Evolutionary conservation across 2,797 vertebrate genomes (phyloP).

Genomic region (Thunnus albacares): DNA sequence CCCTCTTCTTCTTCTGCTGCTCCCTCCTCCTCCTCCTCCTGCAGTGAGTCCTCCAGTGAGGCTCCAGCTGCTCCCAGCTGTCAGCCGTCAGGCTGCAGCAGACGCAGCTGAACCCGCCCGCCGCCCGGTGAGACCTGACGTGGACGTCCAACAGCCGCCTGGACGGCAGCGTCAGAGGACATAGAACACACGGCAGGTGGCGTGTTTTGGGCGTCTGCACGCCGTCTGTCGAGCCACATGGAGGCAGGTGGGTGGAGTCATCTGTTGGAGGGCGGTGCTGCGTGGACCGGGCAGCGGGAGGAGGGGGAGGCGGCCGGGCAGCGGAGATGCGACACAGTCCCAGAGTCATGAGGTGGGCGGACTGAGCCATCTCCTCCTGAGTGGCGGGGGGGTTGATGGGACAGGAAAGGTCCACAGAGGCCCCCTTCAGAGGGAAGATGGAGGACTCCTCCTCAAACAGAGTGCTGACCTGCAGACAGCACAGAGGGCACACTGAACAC

Average conservation of each 20-base stretch:
- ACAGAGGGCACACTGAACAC: background rate
- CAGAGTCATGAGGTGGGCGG: slow-evolving; percentile 84
- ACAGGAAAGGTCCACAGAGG: slow-evolving; percentile 59
- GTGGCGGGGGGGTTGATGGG: slow-evolving; percentile 48
- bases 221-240: rapidly evolving
- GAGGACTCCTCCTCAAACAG: slow-evolving; percentile 79
- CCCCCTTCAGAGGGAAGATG: slow-evolving; percentile 74
- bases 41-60: slow-evolving; percentile 66
- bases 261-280: slow-evolving; percentile 13
- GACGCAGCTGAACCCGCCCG: slow-evolving; percentile 65
- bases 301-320: slow-evolving; percentile 51
- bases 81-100: slow-evolving; percentile 62
- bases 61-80: slow-evolving; percentile 78
- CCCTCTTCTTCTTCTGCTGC: background rate
- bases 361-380: slow-evolving; percentile 81
- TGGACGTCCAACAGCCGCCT: slow-evolving; percentile 58
- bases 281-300: background rate
- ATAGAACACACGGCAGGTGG: slow-evolving; percentile 53
- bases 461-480: slow-evolving; percentile 77
- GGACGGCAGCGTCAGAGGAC: slow-evolving; percentile 52
- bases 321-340: slow-evolving; percentile 77
- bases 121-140: slow-evolving; percentile 27
- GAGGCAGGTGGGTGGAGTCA: rapidly evolving
- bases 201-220: background rate
- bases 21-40: slow-evolving; percentile 24